Percentiles rank a stretch among this genome's conserved stretches.
phyloP scores from a whole-genome alignment of 2,888 invertebrate genomes.

The Cephus runcator region DNA sequence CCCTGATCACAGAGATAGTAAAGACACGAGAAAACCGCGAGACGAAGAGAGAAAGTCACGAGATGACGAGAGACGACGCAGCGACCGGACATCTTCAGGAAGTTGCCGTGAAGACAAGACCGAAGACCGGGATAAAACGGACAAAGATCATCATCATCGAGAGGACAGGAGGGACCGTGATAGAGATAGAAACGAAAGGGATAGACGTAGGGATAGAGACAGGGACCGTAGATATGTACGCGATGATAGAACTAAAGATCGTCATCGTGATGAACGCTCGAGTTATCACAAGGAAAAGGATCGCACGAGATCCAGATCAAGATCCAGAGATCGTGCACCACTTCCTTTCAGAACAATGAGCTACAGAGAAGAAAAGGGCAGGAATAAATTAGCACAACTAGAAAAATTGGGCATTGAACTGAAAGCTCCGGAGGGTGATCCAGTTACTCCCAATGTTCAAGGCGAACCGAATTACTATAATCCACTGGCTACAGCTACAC shows the following conservation, averaged over 20 bases:
- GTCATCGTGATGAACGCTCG: slow-evolving; percentile 55
- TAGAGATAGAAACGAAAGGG: slow-evolving; percentile 34
- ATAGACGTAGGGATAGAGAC: slow-evolving; percentile 42
- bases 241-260: slow-evolving; percentile 54
- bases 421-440: slow-evolving; percentile 54
- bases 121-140: slow-evolving; percentile 46
- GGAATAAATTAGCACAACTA: slow-evolving; percentile 65
- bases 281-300: slow-evolving; percentile 59
- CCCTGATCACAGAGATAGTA: slow-evolving; percentile 45
- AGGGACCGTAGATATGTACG: slow-evolving; percentile 55
- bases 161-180: slow-evolving; percentile 51
- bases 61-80: slow-evolving; percentile 49
- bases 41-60: slow-evolving; percentile 51
- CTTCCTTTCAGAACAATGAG: slow-evolving; percentile 48
- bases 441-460: slow-evolving; percentile 29
- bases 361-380: slow-evolving; percentile 63
- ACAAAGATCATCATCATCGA: slow-evolving; percentile 53
- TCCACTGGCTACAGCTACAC: slow-evolving; percentile 76
- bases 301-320: slow-evolving; percentile 55
- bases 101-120: slow-evolving; percentile 46
- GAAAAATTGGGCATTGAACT: slow-evolving; percentile 67
- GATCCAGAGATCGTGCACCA: slow-evolving; percentile 54
- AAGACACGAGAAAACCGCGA: slow-evolving; percentile 42
- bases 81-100: slow-evolving; percentile 43
- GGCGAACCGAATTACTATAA: slow-evolving; percentile 77